These are phyloP conservation scores for Drosophila quinaria DNA, from an alignment of 2,888 invertebrate genomes.

Conservation along the genomic window DNA sequence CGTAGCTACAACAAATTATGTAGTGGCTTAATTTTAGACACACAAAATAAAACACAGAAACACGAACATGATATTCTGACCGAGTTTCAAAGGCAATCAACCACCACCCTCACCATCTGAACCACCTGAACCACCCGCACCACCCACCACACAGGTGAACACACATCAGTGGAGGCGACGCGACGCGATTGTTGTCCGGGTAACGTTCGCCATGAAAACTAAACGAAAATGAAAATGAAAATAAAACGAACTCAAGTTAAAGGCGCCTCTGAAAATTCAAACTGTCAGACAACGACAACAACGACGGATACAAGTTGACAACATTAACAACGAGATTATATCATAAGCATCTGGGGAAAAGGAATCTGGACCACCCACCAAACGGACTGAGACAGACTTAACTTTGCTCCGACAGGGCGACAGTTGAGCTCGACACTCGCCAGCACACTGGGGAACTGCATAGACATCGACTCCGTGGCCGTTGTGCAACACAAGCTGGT, in stretches of 20 bases:
- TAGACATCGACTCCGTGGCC: constrained; percentile 88
- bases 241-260: constrained; percentile 50
- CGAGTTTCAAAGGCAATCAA: constrained; percentile 62
- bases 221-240: constrained; percentile 56
- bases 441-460: constrained; percentile 88
- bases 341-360: constrained; percentile 26
- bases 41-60: constrained; percentile 19
- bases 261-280: constrained; percentile 59
- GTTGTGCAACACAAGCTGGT: constrained; percentile 86
- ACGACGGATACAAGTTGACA: constrained; percentile 57
- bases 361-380: constrained; percentile 8
- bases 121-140: not conserved
- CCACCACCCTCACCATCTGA: constrained; percentile 4
- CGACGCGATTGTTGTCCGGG: constrained; percentile 62
- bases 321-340: constrained; percentile 56
- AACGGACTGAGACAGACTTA: not conserved
- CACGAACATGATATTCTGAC: constrained; percentile 66
- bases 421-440: constrained; percentile 60
- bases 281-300: constrained; percentile 40
- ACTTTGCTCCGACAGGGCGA: constrained; percentile 39
- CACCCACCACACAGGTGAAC: constrained; percentile 48
- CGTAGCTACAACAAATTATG: constrained; percentile 59
- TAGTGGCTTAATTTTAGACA: constrained; percentile 73
- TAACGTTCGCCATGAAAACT: constrained; percentile 80
- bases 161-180: constrained; percentile 45